Conservation (phyloP, 2,113 vertebrate genomes). For the Syngnathus scovelli region DNA sequence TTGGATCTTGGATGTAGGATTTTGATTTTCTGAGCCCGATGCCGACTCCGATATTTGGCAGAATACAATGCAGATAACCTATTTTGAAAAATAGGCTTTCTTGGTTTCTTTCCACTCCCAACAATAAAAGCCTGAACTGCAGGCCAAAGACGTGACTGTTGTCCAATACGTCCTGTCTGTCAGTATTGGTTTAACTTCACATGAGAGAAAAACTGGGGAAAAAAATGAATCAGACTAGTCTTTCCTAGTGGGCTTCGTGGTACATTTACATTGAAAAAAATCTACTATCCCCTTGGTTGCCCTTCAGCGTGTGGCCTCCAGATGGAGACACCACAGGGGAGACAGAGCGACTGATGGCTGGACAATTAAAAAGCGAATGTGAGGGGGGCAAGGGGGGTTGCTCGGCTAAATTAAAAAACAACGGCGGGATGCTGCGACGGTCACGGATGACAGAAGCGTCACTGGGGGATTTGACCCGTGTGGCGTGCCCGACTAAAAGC, state of each 20-base stretch:
- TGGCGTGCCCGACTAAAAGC: not conserved
- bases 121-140: too few species aligned
- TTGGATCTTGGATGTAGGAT: not conserved
- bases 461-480: constrained; percentile 26
- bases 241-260: not conserved
- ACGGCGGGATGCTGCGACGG: constrained; percentile 38
- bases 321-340: constrained; percentile 70
- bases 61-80: too few species aligned
- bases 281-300: constrained; percentile 32
- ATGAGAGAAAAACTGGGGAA: too few species aligned
- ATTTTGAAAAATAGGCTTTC: too few species aligned
- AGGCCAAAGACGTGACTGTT: too few species aligned
- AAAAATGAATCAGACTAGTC: too few species aligned
- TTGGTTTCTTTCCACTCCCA: too few species aligned
- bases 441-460: constrained; percentile 29
- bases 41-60: too few species aligned
- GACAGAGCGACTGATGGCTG: constrained; percentile 59
- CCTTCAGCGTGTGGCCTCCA: constrained; percentile 76
- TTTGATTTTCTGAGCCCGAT: too few species aligned
- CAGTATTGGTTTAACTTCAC: too few species aligned
- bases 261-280: not conserved
- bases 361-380: constrained; percentile 70
- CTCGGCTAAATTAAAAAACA: constrained; percentile 52
- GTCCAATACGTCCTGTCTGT: too few species aligned
- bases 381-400: constrained; percentile 37